phyloP scores from a whole-genome alignment of 2,797 vertebrate genomes.

The Lithobates pipiens region DNA sequence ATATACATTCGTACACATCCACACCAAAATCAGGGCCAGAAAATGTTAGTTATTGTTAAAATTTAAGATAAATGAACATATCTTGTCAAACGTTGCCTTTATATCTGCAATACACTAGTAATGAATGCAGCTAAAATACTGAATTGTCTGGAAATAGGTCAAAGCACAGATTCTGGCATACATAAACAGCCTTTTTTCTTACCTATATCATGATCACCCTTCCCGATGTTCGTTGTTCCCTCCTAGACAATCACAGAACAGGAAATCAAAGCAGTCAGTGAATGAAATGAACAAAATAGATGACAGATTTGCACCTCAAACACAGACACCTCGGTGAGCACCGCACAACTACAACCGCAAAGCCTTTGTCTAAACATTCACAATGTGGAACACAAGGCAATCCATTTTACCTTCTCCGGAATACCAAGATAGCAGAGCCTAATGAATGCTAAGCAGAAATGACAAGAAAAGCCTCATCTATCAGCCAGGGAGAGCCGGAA shows the following conservation, averaged over 20 bases:
- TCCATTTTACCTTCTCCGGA: conserved; percentile 74
- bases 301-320: background rate
- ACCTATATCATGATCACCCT: conserved; percentile 91
- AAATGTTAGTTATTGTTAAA: too few relatives aligned
- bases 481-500: conserved; percentile 63
- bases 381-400: conserved; percentile 32
- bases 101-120: background rate
- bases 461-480: conserved; percentile 64
- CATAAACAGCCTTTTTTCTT: conserved; percentile 63
- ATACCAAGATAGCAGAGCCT: conserved; percentile 73
- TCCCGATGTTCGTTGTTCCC: conserved; percentile 91
- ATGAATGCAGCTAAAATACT: background rate
- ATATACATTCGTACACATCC: background rate
- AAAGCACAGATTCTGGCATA: background rate
- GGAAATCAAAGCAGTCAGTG: conserved; percentile 35
- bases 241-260: conserved; percentile 78
- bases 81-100: background rate
- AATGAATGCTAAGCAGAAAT: conserved; percentile 73
- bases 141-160: background rate
- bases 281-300: conserved; percentile 23
- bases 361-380: conserved; percentile 37
- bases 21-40: background rate
- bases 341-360: background rate
- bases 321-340: conserved; percentile 14
- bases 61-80: background rate